Evolutionary conservation across 2,888 invertebrate species (phyloP), one percentile per base, ranked within the genome.

Genomic region (Calephelis perditalis): DNA sequence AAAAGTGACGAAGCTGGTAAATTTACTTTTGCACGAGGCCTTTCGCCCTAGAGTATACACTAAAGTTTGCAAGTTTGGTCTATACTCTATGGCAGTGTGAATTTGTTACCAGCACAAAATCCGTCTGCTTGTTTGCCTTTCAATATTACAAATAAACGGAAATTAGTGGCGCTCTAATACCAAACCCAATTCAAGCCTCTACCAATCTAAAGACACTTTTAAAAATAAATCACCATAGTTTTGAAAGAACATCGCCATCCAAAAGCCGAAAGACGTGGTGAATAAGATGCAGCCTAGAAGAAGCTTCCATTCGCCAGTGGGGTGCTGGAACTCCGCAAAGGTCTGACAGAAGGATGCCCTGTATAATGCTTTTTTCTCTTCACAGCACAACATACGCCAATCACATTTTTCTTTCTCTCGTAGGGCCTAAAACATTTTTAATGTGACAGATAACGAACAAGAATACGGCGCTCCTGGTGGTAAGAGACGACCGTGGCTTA

Each of bases 321-420:
- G 95, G 0, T 96, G 94, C 62, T 94, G 88, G 81, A 98, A 94
- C 91, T 99, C 99, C 0, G 95, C 86, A 77, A 96, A 97, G 5
- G 99, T 99, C 80, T 97, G 96, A 75, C 98, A 95, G 85, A 97
- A 99, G 63, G 97, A 97, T 3, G 96, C 94, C 60, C 99, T 94
- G 90, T 99, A 99, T 55, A 99, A 83, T 0, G 92, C 91, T 86
- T 99, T 99, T 89, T 98, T 99, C 71, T 99, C 99, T 55, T 96
- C 96, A n/a, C 96, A 81, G 12, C 95, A 92, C 5, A 99, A 86
- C 71, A 94, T 94, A 70, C 95, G 95, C 99, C 99, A 99, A 79
- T 98, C 98, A 11, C 96, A 96, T 76, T 94, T 95, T 79, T 99
- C 99, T 82, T 99, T 99, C 72, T 97, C 95, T 49, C 95, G 93